These are phyloP conservation scores for Thomomys bottae DNA, from an alignment of 2,113 vertebrate genomes.

Conservation along the genomic window DNA sequence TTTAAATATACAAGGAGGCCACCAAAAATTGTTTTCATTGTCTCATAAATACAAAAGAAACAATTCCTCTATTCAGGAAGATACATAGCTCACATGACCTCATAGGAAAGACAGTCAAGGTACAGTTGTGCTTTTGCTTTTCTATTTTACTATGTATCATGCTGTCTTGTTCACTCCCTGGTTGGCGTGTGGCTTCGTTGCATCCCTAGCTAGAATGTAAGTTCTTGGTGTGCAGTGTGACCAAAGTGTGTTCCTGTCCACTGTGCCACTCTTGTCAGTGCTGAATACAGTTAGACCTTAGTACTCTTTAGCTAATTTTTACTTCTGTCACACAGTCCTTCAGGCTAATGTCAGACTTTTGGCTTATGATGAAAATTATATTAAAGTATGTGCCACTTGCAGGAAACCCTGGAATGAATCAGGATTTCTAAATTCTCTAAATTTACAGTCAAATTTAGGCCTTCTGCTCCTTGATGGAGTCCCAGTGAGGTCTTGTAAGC, in stretches of 20 bases:
- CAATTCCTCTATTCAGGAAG: slow-evolving; percentile 15
- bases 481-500: neutral
- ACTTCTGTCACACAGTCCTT: slow-evolving; percentile 68
- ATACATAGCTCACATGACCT: neutral
- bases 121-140: slow-evolving; percentile 35
- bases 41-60: slow-evolving; percentile 53
- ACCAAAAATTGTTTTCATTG: slow-evolving; percentile 53
- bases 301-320: slow-evolving; percentile 52
- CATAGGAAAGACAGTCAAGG: slow-evolving; percentile 49
- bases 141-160: slow-evolving; percentile 37
- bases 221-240: slow-evolving; percentile 68
- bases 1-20: slow-evolving; percentile 17
- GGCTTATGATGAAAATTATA: slow-evolving; percentile 61
- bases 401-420: slow-evolving; percentile 20
- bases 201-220: slow-evolving; percentile 71
- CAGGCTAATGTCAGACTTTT: slow-evolving; percentile 69
- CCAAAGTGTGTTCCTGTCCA: slow-evolving; percentile 64
- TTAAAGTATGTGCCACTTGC: slow-evolving; percentile 13
- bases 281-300: slow-evolving; percentile 62
- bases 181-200: slow-evolving; percentile 74
- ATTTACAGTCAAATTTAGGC: slow-evolving; percentile 43
- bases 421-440: slow-evolving; percentile 56
- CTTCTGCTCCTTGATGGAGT: slow-evolving; percentile 1
- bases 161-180: slow-evolving; percentile 82
- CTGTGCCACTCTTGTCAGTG: slow-evolving; percentile 59